These are phyloP conservation scores for Calonectris borealis DNA, from an alignment of 2,113 vertebrate species.

Conservation along the genomic window DNA sequence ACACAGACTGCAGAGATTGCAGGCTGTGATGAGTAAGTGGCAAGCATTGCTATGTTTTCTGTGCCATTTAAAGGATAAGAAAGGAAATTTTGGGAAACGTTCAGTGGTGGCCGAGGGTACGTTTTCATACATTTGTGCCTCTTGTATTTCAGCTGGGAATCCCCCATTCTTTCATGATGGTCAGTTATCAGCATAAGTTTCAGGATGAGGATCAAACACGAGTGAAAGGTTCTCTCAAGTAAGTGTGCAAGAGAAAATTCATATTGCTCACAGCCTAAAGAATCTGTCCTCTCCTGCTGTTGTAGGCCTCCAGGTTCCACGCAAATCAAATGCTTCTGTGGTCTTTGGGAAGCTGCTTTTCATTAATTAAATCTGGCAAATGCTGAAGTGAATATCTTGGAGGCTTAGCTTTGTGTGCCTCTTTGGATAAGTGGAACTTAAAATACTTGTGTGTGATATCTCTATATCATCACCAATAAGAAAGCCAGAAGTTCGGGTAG, in stretches of 20 bases:
- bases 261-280: background rate
- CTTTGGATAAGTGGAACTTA: background rate
- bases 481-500: background rate
- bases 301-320: background rate
- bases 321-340: background rate
- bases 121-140: background rate
- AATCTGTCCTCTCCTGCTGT: background rate
- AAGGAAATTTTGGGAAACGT: background rate
- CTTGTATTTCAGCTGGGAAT: conserved; percentile 87
- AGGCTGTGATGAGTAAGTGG: too few species aligned
- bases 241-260: conserved; percentile 37
- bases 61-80: background rate
- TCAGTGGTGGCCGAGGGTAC: background rate
- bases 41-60: background rate
- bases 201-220: conserved; percentile 97
- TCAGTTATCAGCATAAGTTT: conserved; percentile 99
- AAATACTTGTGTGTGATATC: background rate
- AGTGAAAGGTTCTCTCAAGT: conserved; percentile 96
- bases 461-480: background rate
- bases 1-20: background rate
- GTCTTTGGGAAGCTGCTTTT: background rate
- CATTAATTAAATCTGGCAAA: background rate
- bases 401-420: background rate
- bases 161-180: conserved; percentile 92
- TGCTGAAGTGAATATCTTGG: background rate